These are phyloP conservation scores for Eulemur macaco DNA, from an alignment of 2,113 vertebrate species.

Conservation along the genomic window DNA sequence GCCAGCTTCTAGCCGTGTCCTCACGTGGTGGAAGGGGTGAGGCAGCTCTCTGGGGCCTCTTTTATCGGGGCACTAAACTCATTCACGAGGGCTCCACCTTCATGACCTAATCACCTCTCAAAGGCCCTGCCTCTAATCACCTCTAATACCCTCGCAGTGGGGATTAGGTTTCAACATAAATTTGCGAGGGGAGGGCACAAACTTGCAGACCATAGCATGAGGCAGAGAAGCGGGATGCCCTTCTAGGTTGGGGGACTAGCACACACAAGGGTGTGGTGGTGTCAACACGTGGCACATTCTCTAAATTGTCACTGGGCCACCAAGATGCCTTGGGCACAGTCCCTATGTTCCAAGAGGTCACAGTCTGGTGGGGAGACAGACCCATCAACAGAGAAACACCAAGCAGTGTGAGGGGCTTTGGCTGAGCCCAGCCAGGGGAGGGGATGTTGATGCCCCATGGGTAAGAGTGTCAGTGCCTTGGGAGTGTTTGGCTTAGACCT, in stretches of 20 bases:
- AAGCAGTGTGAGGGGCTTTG: not conserved
- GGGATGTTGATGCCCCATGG: rapidly evolving
- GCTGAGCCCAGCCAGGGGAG: not conserved
- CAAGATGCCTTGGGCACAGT: not conserved
- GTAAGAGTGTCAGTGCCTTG: rapidly evolving
- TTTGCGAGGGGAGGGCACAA: not conserved
- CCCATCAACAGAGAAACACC: not conserved
- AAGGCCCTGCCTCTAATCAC: not conserved
- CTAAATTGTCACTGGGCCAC: not conserved
- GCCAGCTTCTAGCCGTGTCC: not conserved
- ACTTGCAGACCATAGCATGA: not conserved
- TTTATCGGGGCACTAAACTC: not conserved
- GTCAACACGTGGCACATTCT: rapidly evolving
- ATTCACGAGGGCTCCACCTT: not conserved
- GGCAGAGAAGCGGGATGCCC: not conserved
- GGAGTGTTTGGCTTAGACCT: not conserved
- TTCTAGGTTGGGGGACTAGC: not conserved
- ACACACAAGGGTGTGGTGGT: not conserved
- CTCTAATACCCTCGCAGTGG: not conserved
- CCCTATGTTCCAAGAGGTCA: not conserved
- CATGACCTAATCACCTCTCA: not conserved
- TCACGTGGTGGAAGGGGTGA: not conserved
- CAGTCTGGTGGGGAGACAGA: not conserved
- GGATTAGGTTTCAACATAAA: not conserved
- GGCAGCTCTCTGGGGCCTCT: not conserved